Base-by-base conservation (phyloP, 2,888 invertebrate genomes). In the Cataglyphis livida region DNA sequence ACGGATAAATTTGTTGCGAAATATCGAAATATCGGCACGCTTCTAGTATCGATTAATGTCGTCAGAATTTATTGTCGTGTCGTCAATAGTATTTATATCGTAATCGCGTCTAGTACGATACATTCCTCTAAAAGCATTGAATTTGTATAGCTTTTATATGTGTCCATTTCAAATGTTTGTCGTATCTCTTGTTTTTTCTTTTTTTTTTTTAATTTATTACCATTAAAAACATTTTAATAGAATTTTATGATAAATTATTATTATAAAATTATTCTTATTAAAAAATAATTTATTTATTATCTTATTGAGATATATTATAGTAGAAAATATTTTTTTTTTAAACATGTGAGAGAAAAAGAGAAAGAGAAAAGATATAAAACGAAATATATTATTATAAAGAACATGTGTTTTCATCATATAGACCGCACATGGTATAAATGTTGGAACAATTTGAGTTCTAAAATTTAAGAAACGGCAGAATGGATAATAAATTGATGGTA, bases 1-100 rank as follows among this genome's bases (percentile, higher is more conserved):
- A 25, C 75, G 75, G 83, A 87, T 84, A 86, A 87, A 84, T 86
- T 83, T 51, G 81, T 88, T 71, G 35, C 74, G 41, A 81, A 76
- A 76, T 81, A 57, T 76, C 73, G 75, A 64, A 62, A 81, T 75
- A 61, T 76, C 38, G 62, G 32, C 75, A 62, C 76, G 44, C 28
- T 32, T 41, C 41, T 76, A 44, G 9, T 70, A 76, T 71, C 62
- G 81, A 81, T 81, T 81, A 81, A 64, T 51, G 81, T 76, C 41
- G 64, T 62, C 62, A 81, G 51, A 76, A 75, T 81, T 76, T 81
- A 81, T 76, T 64, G 76, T 64, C 61, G 48, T 38, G 74, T 81
- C 51, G 38, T 81, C 76, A 79, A 61, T 35, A 28, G 41, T 79
- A 59, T 78, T 78, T 78, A 78, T 78, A 78, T 44, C 59, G 35